Evolutionary conservation across 1,140 invertebrate species (phyloP), one percentile per base, ranked within the genome.

Genomic region (Agraylea sexmaculata): DNA sequence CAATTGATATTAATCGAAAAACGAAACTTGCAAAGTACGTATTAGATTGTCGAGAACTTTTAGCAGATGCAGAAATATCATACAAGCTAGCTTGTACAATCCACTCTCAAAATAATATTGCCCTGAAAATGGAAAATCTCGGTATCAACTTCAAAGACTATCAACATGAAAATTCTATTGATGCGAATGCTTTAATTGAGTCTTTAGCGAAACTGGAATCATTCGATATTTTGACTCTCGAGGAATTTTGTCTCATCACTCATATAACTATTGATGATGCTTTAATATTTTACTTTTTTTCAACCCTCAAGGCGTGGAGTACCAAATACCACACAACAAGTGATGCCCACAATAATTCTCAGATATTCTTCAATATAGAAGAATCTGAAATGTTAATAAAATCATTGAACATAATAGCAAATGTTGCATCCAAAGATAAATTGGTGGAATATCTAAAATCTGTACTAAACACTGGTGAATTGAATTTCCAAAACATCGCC

Each of bases 401-500:
- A 54, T 63, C 64, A 49, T 49, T 52, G 20, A 45, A 51, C 13
- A 47, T 68, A 43, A 60, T 61, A 56, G 55, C 62, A 40, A 64
- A 54, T 47, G 62, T 68, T 41, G 50, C 54, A 37, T 54, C 51
- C 30, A 66, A 60, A 50, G 53, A 58, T 27, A 59, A 60, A 43
- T 37, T 65, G 40, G 56, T 46, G 30, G 59, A 64, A 37, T 54
- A 66, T 40, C 53, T 66, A 13, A 59, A 49, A 25, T 59, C 64
- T 50, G 57, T 68, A 43, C 66, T 64, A 57, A 61, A 58, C 52
- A 64, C 60, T 46, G 65, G 65, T 18, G 65, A 68, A 53, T 55
- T 64, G 4, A 51, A 60, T n/a, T 51, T 68, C 34, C 57, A 30
- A 19, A 47, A 64, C 50, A 58, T 63, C 29, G 40, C 54, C 16